Percentiles rank a stretch among this genome's conserved stretches.
Conservation (phyloP, 1,140 invertebrate species). For the Spodoptera litura region DNA sequence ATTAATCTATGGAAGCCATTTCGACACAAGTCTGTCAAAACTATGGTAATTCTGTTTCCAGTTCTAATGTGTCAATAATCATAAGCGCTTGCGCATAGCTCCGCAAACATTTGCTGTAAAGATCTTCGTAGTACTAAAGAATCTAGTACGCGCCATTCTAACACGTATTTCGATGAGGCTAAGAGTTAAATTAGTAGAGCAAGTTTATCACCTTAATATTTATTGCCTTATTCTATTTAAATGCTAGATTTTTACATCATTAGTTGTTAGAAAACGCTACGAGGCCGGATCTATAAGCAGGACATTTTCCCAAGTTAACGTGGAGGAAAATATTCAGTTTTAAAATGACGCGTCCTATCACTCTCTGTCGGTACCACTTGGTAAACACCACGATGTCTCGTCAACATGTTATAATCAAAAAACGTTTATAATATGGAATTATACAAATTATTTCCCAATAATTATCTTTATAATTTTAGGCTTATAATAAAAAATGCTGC, state of each 20-base stretch:
- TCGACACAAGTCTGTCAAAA: neutral
- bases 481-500: conserved; percentile 1
- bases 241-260: conserved; percentile 34
- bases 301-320: neutral
- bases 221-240: conserved; percentile 29
- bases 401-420: conserved; percentile 33
- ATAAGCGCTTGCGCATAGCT: neutral
- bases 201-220: conserved; percentile 10
- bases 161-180: neutral
- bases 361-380: neutral
- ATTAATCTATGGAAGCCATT: neutral
- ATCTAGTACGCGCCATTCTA: neutral
- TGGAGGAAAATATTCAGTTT: neutral
- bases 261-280: conserved; percentile 16
- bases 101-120: conserved; percentile 1
- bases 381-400: conserved; percentile 21
- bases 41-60: conserved; percentile 4
- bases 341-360: neutral
- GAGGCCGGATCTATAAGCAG: conserved; percentile 16
- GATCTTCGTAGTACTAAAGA: conserved; percentile 23
- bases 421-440: conserved; percentile 45
- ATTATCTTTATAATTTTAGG: conserved; percentile 47
- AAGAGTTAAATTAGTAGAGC: conserved; percentile 18
- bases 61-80: conserved; percentile 9
- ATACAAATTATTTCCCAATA: conserved; percentile 42